Conservation (phyloP, 2,888 invertebrate species). For the Sarcophaga rosellei region DNA sequence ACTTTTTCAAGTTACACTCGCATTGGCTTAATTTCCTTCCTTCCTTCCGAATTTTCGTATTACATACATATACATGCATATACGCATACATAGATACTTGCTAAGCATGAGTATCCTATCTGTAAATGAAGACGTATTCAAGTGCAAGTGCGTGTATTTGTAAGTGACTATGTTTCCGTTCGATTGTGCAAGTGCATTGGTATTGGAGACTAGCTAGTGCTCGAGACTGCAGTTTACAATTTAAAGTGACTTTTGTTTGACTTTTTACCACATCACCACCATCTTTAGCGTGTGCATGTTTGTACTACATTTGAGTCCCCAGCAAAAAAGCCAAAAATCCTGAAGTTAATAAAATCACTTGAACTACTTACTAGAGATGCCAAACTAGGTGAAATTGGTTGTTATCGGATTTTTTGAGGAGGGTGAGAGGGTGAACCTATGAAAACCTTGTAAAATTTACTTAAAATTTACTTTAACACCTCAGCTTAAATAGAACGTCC, state of each 20-base stretch:
- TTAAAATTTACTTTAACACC: too few species aligned
- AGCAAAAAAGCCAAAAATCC: background rate
- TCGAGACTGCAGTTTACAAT: conserved; percentile 14
- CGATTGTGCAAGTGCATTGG: background rate
- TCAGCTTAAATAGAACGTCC: too few species aligned
- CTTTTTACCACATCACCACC: background rate
- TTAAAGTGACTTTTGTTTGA: conserved; percentile 42
- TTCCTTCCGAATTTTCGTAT: conserved; percentile 43
- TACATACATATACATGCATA: background rate
- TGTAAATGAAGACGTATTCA: background rate
- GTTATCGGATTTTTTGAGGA: too few species aligned
- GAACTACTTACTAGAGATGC: too few species aligned
- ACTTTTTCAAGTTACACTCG: conserved; percentile 35
- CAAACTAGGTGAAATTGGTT: too few species aligned
- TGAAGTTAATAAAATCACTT: background rate
- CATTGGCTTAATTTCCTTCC: conserved; percentile 31
- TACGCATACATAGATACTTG: too few species aligned
- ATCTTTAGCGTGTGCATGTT: background rate
- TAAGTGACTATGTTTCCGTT: conserved; percentile 5
- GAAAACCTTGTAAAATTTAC: too few species aligned
- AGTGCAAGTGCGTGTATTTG: background rate
- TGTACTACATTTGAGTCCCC: background rate
- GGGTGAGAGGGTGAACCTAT: too few species aligned
- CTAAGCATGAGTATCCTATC: background rate
- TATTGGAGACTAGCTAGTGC: background rate